A percentile compares a stretch with the other conserved stretches of the same genome.
Conservation (phyloP, 2,797 vertebrate genomes). For the Brachyalestes nurse region DNA sequence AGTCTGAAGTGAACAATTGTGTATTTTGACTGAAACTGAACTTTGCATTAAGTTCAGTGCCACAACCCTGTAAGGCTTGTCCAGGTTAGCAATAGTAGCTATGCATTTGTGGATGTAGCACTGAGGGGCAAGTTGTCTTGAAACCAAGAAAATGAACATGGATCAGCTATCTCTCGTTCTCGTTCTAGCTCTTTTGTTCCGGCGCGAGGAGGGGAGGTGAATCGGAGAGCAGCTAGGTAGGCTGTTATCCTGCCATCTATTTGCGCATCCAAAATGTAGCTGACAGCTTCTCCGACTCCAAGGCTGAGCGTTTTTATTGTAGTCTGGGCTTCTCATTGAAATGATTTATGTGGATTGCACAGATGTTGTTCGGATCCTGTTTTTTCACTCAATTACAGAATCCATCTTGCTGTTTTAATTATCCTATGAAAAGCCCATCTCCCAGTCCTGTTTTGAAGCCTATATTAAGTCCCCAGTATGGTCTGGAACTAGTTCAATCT, state of each 20-base stretch:
- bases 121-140: not conserved
- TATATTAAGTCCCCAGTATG: conserved; percentile 72
- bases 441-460: conserved; percentile 75
- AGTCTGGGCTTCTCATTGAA: conserved; percentile 77
- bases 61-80: not conserved
- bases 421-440: conserved; percentile 81
- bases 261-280: conserved; percentile 64
- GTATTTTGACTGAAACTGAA: not conserved
- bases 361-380: conserved; percentile 84
- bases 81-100: not conserved
- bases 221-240: conserved; percentile 69
- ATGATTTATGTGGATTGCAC: conserved; percentile 83
- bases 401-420: conserved; percentile 85
- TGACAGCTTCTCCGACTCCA: conserved; percentile 76
- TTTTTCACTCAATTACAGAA: conserved; percentile 85
- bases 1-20: no score
- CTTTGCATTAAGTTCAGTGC: no score
- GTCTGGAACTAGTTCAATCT: conserved; percentile 69
- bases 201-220: conserved; percentile 49
- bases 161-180: not conserved
- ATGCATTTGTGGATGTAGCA: not conserved
- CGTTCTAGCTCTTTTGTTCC: conserved; percentile 7
- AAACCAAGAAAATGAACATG: not conserved
- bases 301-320: conserved; percentile 78
- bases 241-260: conserved; percentile 69